phyloP scores from a whole-genome alignment of 2,113 vertebrate species.

The Myotis yumanensis region DNA sequence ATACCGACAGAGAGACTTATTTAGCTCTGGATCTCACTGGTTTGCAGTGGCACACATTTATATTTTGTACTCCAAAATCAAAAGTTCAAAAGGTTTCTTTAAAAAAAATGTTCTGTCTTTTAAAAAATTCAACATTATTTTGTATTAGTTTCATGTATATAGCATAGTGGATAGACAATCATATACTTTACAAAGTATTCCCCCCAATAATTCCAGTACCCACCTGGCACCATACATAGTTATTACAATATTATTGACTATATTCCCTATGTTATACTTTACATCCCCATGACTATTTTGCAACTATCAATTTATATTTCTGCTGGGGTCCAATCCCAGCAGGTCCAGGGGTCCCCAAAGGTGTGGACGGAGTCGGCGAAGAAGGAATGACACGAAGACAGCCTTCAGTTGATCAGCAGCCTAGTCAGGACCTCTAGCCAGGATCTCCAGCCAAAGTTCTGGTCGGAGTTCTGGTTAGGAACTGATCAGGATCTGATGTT shows the following conservation, averaged over 20 bases:
- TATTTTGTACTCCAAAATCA: neutral
- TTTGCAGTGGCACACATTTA: neutral
- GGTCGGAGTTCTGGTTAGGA: too few species aligned
- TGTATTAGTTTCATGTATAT: neutral
- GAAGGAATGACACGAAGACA: too few species aligned
- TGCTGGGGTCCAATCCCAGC: too few species aligned
- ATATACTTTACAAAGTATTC: neutral
- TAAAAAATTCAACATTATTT: neutral
- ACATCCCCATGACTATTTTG: neutral
- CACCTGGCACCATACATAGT: neutral
- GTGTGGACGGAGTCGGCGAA: too few species aligned
- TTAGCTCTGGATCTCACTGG: neutral
- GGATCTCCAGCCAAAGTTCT: too few species aligned
- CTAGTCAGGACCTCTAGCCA: too few species aligned
- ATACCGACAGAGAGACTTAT: neutral
- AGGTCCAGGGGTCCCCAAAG: too few species aligned
- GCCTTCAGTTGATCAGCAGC: too few species aligned
- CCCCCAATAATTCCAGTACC: neutral
- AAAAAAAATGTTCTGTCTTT: neutral
- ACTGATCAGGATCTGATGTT: too few species aligned
- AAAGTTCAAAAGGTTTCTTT: slow-evolving; percentile 14
- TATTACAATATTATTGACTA: neutral
- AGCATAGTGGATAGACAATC: neutral
- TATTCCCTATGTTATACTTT: neutral
- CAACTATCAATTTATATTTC: neutral